Base-by-base conservation (phyloP, 2,888 invertebrate genomes). In the Schizaphis graminum region DNA sequence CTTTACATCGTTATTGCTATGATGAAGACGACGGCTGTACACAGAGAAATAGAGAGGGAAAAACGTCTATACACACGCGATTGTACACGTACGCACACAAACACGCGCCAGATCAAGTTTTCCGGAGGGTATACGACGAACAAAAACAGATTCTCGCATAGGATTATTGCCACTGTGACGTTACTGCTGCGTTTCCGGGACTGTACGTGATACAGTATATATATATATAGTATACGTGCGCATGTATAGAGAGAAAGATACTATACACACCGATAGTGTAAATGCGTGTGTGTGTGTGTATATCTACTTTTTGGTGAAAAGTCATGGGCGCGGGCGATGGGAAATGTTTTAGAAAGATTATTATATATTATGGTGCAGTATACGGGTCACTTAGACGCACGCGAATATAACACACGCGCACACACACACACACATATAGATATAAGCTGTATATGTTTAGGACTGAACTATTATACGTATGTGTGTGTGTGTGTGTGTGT, bases 271-370 rank as follows among this genome's bases (percentile, higher is more conserved):
- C 16, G 21, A 53, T 44, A 35, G 35, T 41, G 44, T 47, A 47
- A 47, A 41, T 89, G 35, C 35, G 13, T 21, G 7, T 35, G 8
- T 21, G 21, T 53, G 13, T 67, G 56, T 89, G 5, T 89, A 57
- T 24, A 28, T 26, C 16, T 35, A 61, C n/a, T n/a, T 89, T 89
- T 89, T 47, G 89, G 47, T 61, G 44, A 89, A 89, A 90, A 90
- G 47, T 67, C 90, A 61, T 24, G 24, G 21, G 21, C 8, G 77
- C 35, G 77, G 77, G 35, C 35, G 77, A 77, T 24, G 77, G 47
- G 47, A 61, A 90, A 61, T n/a, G 47, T 67, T 90, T 90, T 44
- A 61, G 89, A 89, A 89, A 41, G 77, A 77, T 77, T 35, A 77
- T 77, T 35, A 77, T 35, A 77, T 77, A 77, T 77, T 35, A 35